phyloP scores from a whole-genome alignment of 2,888 invertebrate species.

The Eurytoma californica region DNA sequence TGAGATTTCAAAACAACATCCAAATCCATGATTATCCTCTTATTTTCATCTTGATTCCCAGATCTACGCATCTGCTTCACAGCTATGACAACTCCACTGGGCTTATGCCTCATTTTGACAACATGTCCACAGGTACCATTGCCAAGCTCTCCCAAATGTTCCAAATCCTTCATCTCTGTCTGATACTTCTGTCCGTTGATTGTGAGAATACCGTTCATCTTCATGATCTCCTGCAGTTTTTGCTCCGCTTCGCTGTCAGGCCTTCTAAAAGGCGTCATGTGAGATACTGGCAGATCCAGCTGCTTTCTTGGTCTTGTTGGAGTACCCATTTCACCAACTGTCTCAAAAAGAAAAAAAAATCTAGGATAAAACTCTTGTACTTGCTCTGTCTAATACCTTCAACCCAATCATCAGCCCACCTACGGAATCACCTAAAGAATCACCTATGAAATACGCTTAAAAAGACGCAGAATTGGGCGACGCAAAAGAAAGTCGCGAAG shows the following conservation, averaged over 20 bases:
- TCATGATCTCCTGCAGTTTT: conserved; percentile 93
- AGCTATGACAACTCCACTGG: conserved; percentile 91
- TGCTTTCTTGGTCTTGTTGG: conserved; percentile 77
- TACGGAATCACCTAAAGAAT: too few species aligned
- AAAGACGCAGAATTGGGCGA: neutral
- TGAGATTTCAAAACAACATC: conserved; percentile 98
- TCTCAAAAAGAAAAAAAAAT: conserved; percentile 43
- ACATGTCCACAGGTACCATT: conserved; percentile 99
- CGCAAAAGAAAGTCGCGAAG: neutral
- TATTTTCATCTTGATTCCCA: conserved; percentile 97
- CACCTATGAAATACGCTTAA: too few species aligned
- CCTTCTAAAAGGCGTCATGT: conserved; percentile 82
- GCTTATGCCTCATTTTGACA: conserved; percentile 94
- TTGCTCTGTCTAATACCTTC: neutral
- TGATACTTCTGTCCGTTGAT: conserved; percentile 87
- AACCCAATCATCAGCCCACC: neutral
- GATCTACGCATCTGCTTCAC: conserved; percentile 99
- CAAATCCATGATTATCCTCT: conserved; percentile 98
- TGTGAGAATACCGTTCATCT: conserved; percentile 92
- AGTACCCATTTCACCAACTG: conserved; percentile 76
- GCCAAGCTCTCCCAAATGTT: conserved; percentile 91
- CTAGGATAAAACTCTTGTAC: neutral
- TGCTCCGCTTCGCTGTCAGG: conserved; percentile 81
- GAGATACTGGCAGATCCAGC: conserved; percentile 79
- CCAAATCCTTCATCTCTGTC: conserved; percentile 88